Conservation (phyloP, 2,888 invertebrate species). For the Pyrocoelia pectoralis region DNA sequence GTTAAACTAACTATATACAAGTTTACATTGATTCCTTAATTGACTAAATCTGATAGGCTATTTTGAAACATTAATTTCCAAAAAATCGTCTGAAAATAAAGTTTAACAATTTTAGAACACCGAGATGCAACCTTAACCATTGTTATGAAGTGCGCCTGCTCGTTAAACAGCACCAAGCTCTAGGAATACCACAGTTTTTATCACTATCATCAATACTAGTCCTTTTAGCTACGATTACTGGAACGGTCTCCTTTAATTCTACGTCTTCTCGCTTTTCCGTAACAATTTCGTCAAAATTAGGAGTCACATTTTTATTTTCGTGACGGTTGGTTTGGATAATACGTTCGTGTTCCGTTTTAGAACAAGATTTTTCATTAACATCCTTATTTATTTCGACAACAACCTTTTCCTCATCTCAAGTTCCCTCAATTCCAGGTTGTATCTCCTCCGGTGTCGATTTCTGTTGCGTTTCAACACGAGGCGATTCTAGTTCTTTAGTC, state of each 20-base stretch:
- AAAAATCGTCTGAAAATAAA: background rate
- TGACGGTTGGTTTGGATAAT: slow-evolving; percentile 8
- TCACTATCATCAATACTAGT: slow-evolving; percentile 41
- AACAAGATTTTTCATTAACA: slow-evolving; percentile 17
- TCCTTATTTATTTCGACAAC: slow-evolving; percentile 56
- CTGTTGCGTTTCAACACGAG: slow-evolving; percentile 25
- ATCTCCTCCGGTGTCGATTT: slow-evolving; percentile 38
- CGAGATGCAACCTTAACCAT: slow-evolving; percentile 11
- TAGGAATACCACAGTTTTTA: slow-evolving; percentile 61
- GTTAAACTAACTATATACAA: slow-evolving; percentile 17
- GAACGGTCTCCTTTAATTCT: slow-evolving; percentile 25
- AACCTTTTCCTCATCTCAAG: slow-evolving; percentile 58
- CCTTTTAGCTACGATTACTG: slow-evolving; percentile 12
- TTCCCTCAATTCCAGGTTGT: slow-evolving; percentile 55
- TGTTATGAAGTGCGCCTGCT: slow-evolving; percentile 57
- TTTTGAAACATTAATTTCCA: background rate
- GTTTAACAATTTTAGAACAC: background rate
- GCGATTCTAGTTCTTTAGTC: slow-evolving; percentile 55
- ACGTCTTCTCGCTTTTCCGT: slow-evolving; percentile 44
- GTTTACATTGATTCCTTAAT: slow-evolving; percentile 20
- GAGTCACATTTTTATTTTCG: slow-evolving; percentile 29
- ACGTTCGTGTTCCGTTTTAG: slow-evolving; percentile 20
- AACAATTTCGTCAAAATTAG: slow-evolving; percentile 53
- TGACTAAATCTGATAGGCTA: slow-evolving; percentile 32
- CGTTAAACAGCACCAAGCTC: slow-evolving; percentile 65